Evolutionary conservation across 2,797 vertebrate species (phyloP), one percentile per base, ranked within the genome.

Genomic region (Bothrops alternatus): DNA sequence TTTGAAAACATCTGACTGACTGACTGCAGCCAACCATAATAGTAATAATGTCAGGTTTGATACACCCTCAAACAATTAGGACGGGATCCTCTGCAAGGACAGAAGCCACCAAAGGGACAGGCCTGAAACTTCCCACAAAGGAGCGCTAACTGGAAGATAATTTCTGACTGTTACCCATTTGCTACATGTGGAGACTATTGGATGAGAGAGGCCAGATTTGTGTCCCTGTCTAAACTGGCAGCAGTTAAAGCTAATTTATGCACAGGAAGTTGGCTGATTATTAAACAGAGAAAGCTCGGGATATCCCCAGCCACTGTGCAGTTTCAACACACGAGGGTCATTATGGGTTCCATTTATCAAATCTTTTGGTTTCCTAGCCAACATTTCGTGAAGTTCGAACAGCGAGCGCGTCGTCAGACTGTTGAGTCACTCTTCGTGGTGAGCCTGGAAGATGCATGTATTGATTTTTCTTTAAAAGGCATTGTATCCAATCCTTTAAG

Each of bases 171-270:
- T 60, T 58, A 28, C 65, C 65, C 13, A 3, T 86, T 86, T 89
- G 58, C 86, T 91, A 26, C 42, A n/a, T n/a, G 55, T 56, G 28
- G 28, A 65, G 50, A 14, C 57, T 88, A 58, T 65, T 90, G 82
- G 86, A 88, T 88, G 85, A 37, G 13, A 16, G 85, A 1, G 1
- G 86, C 87, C 86, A 88, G 55, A 93, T 93, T 88, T 63, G 57
- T 85, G 89, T 91, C 86, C 56, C 58, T 50, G 86, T 37, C 16
- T 60, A 69, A 86, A 42, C 42, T 73, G 11, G n/a, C 60, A 60
- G 60, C 73, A 92, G 87, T 91, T 94, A 92, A 91, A 86, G 61
- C 42, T 92, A 92, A 92, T 94, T 91, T 92, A 94, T 89, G 91
- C 42, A 2, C 89, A 69, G 37, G 89, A 90, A 88, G 89, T 86